Evolutionary conservation across 2,888 invertebrate genomes (phyloP), one percentile per base, ranked within the genome.

Genomic region (Sabatieria punctata): DNA sequence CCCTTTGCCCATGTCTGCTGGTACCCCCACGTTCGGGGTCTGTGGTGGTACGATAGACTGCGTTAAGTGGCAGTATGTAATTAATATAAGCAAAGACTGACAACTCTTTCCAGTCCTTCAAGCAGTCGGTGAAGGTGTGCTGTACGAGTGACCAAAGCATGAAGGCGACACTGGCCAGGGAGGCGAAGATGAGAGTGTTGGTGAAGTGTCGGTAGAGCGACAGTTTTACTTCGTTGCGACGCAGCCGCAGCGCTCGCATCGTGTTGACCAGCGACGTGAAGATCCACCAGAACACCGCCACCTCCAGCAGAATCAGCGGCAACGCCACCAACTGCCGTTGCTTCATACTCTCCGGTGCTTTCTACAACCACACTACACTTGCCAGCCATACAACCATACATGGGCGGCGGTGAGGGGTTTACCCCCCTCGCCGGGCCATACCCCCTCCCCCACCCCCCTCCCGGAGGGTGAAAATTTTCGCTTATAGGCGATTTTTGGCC

Each of bases 191-290:
- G 55, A 91, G 72, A 11, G 86, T 85, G 71, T 89, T 89, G 48
- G 88, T 88, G 69, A 93, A 91, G 69, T 91, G 86, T 54, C 82
- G 76, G 68, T 89, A 93, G 48, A 91, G 72, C 3, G 80, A 76
- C 47, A 91, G 71, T 68, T 93, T 91, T 49, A 86, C 82, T 64
- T 83, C 76, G 69, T 91, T 93, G 65, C 88, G 75, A 58, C 89
- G 72, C 49, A 93, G 71, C 56, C 86, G 75, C 51, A 91, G 71
- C 1, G 88, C 86, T 55, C 89, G 72, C 57, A 84, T 88, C 1
- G 91, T 91, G 65, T 83, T 81, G 18, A 88, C 80, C 45, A 91
- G 74, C 15, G 69, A 66, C 19, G 71, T 68, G 59, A 74, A 74
- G 48, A 73, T 69, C 64, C 64, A 64, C 84, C 86, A 91, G 64